Evolutionary conservation across 1,140 invertebrate species (phyloP), one percentile per base, ranked within the genome.

Genomic region (Dendroctonus ponderosae): DNA sequence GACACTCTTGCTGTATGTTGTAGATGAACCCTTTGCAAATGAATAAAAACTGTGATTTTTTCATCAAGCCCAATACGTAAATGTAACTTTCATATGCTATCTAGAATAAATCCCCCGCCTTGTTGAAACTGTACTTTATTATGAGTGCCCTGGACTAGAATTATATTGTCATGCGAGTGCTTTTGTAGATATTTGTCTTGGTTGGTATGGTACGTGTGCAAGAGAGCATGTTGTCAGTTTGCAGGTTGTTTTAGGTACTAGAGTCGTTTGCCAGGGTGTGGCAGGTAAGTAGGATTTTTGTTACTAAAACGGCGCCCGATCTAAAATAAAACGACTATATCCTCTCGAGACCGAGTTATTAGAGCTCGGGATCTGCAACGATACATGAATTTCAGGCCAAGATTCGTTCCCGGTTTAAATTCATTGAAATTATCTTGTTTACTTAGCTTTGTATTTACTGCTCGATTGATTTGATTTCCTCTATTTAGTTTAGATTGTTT

Each of bases 151-250:
- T 26, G 26, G 26, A 26, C 3, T 26, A 26, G 26, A 26, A 26
- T 26, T 26, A 1, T 26, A 26, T 1, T 26, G 62, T 56, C 38
- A 66, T 66, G 63, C 63, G 46, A 52, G 14, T 52, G 63, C 63
- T 66, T 66, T 54, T 66, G 63, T 66, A 66, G 63, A 37, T 60
- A 26, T 12, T 56, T 62, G 48, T 66, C 40, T 59, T 66, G 63
- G 63, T 51, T 66, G 63, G 63, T 66, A 56, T 11, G 63, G 63
- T 66, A 51, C 48, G 54, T 59, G 51, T 59, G 56, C 44, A 59
- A 59, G 58, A 59, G 56, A 41, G 63, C 63, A 66, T 66, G 63
- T 50, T 12, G 40, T 7, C 40, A 38, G 6, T 57, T 57, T 57
- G 12, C 39, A 38, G 51, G 7, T 53, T 38, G 3, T 53, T 57